Evolutionary conservation across 2,888 invertebrate genomes (phyloP), one percentile per base, ranked within the genome.

Genomic region (Lepidonotus clava): DNA sequence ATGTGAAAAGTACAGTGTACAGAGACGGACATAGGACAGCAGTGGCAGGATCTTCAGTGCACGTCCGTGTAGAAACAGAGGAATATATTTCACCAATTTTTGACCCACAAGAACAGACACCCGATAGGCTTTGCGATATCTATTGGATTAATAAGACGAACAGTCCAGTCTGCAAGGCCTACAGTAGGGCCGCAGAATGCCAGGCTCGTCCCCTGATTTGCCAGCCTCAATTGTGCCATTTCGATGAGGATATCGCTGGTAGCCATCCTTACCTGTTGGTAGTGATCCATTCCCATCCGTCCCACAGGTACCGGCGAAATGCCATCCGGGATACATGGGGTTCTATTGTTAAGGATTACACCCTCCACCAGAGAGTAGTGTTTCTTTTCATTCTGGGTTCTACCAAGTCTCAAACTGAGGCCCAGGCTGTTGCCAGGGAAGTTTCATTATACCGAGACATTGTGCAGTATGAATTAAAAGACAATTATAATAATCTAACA

Each of bases 321-420:
- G 85, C 85, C 5, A 85, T 85, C 14, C 71, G 85, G 5, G 67
- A 85, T 21, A 85, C 85, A 0, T 85, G 85, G 85, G 85, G 67
- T 36, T 14, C 66, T 4, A 85, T 66, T 51, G 76, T 67, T 14
- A 2, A 41, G 51, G 51, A 46, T 8, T 71, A 51, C 36, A 14
- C 38, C 2, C 41, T 40, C 8, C 24, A 28, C 0, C 46, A 41
- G 51, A 14, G 38, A 18, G 51, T 71, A 32, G 46, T 38, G 1
- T 46, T 85, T 32, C 18, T 85, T 21, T 85, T 85, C 76, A 28
- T 85, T 14, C 46, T 85, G 32, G 85, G 85, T 8, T 40, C 71
- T 1, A 46, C 40, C 24, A 32, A 28, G 14, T n/a, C 32, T 0
- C 32, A 18, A 21, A 14, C 41, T 1, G 71, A 85, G 6, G 8